Evolutionary conservation across 2,888 invertebrate species (phyloP), one percentile per base, ranked within the genome.

Genomic region (Brenthis hecate): DNA sequence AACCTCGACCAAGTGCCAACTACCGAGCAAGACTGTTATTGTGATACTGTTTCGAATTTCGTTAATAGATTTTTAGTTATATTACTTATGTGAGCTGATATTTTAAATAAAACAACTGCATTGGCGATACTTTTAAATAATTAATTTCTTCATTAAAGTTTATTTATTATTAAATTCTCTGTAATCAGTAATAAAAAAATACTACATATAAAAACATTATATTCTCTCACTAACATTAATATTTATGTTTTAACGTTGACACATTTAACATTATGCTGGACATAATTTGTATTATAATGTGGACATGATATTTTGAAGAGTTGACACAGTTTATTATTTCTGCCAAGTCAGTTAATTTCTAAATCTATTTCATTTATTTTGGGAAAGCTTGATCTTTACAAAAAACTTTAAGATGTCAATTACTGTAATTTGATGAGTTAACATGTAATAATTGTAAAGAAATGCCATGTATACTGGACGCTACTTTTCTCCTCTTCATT

Each of bases 211-310:
- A 53, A 4, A 51, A 53, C 19, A 11, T 1, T 5, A 13, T 23
- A 56, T 32, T 56, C 14, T n/a, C n/a, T 6, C n/a, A 56, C n/a
- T 8, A 23, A 56, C 6, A 14, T 56, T 28, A 14, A 36, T 32
- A n/a, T 32, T 56, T 56, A 14, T 48, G 47, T 28, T 28, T 28
- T 28, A 28, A 28, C 28, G 28, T 47, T 3, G 70, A 78, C 81
- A 88, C 86, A 76, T 77, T 83, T 81, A 77, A 73, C 66, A 78
- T 86, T 88, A 89, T 89, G 89, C 89, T 76, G 86, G 88, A 67
- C 87, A 87, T 89, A 11, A n/a, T n/a, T 60, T 43, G 36, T 43
- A 43, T 43, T 43, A 43, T 43, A 43, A 43, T 43, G 36, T 43
- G 36, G 23, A 28, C 23, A 19, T 19, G 3, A 3, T 14, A n/a